Percentiles rank a stretch among this genome's conserved stretches.
These are phyloP conservation scores for Sternarchorhynchus goeldii DNA, from an alignment of 2,797 vertebrate genomes.

Conservation along the genomic window DNA sequence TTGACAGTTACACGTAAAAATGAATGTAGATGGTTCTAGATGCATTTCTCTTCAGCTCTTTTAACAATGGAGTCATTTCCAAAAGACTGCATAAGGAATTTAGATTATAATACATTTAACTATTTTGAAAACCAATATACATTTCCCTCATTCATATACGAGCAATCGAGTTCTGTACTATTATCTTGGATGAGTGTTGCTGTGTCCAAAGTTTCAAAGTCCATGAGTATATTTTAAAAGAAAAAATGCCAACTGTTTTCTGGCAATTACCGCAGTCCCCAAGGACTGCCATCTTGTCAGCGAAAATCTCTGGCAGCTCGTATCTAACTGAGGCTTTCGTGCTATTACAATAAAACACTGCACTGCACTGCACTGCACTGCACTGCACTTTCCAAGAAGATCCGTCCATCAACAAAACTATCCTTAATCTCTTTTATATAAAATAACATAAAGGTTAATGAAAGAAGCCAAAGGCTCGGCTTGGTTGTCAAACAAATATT, in stretches of 20 bases:
- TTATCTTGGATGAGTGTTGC: background rate
- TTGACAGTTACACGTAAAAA: background rate
- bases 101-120: slow-evolving; percentile 2
- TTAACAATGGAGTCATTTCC: too few relatives aligned
- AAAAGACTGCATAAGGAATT: too few relatives aligned
- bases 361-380: background rate
- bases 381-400: background rate
- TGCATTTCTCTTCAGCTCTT: background rate
- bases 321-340: slow-evolving; percentile 1
- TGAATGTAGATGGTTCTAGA: background rate
- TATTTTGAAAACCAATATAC: background rate
- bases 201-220: slow-evolving; percentile 7
- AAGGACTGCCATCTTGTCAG: slow-evolving; percentile 23
- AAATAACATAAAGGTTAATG: too few relatives aligned
- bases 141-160: too few relatives aligned
- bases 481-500: too few relatives aligned
- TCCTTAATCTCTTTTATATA: too few relatives aligned
- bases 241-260: slow-evolving; percentile 12
- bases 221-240: slow-evolving; percentile 23
- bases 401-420: background rate
- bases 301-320: slow-evolving; percentile 6
- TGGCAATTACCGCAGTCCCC: slow-evolving; percentile 10
- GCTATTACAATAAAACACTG: slow-evolving; percentile 6
- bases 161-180: too few relatives aligned
- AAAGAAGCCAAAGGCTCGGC: too few relatives aligned